Conservation (phyloP, 2,113 vertebrate species). For the Meleagris gallopavo region DNA sequence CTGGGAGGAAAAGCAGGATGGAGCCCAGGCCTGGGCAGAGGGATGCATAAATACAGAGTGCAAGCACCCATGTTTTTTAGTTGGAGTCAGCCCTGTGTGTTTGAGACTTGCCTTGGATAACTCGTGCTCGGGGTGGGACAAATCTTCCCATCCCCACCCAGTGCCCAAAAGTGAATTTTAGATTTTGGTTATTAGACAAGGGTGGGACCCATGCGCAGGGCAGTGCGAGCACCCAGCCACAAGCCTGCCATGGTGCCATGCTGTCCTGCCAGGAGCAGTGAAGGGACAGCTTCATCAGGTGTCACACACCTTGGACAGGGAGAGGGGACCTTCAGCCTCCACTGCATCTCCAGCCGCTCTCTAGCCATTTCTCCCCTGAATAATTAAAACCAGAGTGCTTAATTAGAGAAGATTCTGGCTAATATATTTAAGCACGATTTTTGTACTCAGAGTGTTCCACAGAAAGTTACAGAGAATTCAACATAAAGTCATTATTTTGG, state of each 20-base stretch:
- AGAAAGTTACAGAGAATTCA: background rate
- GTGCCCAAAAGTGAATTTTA: background rate
- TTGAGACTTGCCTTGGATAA: conserved; percentile 57
- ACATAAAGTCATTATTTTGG: background rate
- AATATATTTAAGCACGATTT: background rate
- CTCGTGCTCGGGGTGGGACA: background rate
- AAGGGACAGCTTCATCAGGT: background rate
- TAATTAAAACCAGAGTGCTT: background rate
- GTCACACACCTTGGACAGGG: fast-evolving
- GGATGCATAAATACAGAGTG: conserved; percentile 58
- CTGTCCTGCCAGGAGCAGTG: background rate
- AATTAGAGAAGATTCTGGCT: background rate
- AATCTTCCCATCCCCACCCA: conserved; percentile 2
- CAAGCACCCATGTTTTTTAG: conserved; percentile 28
- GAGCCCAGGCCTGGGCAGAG: conserved; percentile 32
- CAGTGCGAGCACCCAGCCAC: background rate
- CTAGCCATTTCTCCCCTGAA: background rate
- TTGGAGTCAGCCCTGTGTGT: background rate
- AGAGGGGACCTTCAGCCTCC: background rate
- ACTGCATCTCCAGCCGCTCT: background rate
- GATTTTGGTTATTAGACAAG: background rate
- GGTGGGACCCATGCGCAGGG: background rate
- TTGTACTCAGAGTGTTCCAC: background rate
- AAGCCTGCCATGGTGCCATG: background rate
- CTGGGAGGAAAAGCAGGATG: conserved; percentile 36